Evolutionary conservation across 1,140 invertebrate genomes (phyloP).

Genomic region (Dysdera silvatica): DNA sequence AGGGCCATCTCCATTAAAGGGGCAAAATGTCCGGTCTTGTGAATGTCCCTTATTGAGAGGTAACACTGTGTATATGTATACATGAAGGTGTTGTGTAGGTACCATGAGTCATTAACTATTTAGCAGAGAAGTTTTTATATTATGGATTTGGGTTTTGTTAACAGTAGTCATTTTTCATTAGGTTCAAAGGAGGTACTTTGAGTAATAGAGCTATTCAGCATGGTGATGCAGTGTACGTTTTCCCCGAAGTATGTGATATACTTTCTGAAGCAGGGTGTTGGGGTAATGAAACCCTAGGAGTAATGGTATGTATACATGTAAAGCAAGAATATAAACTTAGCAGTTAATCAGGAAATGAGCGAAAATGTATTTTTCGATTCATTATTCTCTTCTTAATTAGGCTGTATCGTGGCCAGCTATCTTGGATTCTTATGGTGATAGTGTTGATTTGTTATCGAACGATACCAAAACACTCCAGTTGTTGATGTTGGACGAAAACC

Average conservation of each 20-base stretch:
- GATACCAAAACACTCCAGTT: slow-evolving; percentile 37
- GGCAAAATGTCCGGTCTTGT: too few species aligned
- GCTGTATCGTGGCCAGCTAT: slow-evolving; percentile 38
- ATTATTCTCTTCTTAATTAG: slow-evolving; percentile 17
- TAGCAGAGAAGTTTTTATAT: too few species aligned
- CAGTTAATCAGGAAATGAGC: not conserved
- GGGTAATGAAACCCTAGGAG: slow-evolving; percentile 37
- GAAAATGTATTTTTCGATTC: not conserved
- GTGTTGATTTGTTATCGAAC: slow-evolving; percentile 36
- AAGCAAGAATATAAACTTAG: not conserved
- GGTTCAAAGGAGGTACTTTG: slow-evolving; percentile 34
- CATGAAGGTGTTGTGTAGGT: too few species aligned
- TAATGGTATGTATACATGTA: slow-evolving; percentile 29
- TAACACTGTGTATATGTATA: too few species aligned
- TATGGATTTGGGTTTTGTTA: too few species aligned
- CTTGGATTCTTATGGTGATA: slow-evolving; percentile 36
- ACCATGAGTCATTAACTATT: too few species aligned
- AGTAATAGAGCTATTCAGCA: slow-evolving; percentile 34
- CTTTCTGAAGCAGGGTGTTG: slow-evolving; percentile 29
- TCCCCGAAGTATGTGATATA: slow-evolving; percentile 37
- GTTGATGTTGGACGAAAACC: slow-evolving; percentile 34
- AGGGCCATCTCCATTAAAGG: too few species aligned
- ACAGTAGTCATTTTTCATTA: slow-evolving; percentile 14
- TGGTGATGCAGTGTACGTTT: slow-evolving; percentile 36
- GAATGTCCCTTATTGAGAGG: too few species aligned